A percentile compares a stretch with the other conserved stretches of the same genome.
These are phyloP conservation scores for Craterocephalus amniculus DNA, from an alignment of 2,797 vertebrate genomes.

Conservation along the genomic window DNA sequence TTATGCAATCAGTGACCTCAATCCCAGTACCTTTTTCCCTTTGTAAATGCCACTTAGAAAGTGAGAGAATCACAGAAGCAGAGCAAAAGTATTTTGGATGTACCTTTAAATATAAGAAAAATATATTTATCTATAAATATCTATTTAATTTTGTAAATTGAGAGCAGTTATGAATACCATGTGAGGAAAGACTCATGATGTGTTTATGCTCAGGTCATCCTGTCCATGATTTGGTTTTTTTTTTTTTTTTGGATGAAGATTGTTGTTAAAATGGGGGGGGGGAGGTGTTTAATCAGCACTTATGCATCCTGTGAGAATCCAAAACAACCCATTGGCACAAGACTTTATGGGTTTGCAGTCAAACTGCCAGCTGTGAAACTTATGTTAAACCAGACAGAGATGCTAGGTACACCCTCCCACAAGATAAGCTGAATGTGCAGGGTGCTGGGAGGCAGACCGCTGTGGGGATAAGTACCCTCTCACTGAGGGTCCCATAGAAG, in stretches of 20 bases:
- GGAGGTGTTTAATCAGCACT: slow-evolving; percentile 54
- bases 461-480: slow-evolving; percentile 15
- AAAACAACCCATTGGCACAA: slow-evolving; percentile 34
- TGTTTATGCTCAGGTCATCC: slow-evolving; percentile 60
- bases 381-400: slow-evolving; percentile 37
- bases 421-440: slow-evolving; percentile 26
- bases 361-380: slow-evolving; percentile 52
- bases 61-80: slow-evolving; percentile 44
- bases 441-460: slow-evolving; percentile 34
- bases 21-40: slow-evolving; percentile 77
- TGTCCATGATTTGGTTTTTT: slow-evolving; percentile 38
- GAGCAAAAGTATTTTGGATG: slow-evolving; percentile 69
- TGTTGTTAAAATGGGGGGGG: slow-evolving; percentile 22
- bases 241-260: slow-evolving; percentile 47
- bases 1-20: slow-evolving; percentile 80
- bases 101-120: slow-evolving; percentile 54
- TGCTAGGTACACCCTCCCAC: slow-evolving; percentile 15
- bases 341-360: slow-evolving; percentile 45
- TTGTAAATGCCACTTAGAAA: slow-evolving; percentile 79
- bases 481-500: slow-evolving; percentile 37
- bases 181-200: slow-evolving; percentile 14
- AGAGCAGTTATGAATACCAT: slow-evolving; percentile 28
- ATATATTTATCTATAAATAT: slow-evolving; percentile 46
- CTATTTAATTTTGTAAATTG: slow-evolving; percentile 48
- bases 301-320: slow-evolving; percentile 48